phyloP scores from a whole-genome alignment of 2,113 vertebrate genomes.

The Lycocorax pyrrhopterus region DNA sequence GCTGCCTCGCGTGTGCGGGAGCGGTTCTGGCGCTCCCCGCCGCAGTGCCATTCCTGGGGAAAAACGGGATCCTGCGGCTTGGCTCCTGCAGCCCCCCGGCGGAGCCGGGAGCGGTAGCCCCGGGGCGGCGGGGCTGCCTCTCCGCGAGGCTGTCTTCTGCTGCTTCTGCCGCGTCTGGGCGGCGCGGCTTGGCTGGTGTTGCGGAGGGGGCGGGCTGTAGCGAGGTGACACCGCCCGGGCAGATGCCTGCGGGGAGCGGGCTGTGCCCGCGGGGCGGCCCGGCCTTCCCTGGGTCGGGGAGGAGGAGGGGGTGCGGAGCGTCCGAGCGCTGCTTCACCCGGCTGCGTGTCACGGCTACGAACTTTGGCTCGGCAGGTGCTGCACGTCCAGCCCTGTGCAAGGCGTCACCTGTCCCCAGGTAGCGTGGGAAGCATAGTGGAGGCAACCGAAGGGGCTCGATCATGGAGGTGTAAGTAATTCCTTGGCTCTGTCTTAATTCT shows the following conservation, averaged over 20 bases:
- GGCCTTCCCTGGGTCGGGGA: accelerated
- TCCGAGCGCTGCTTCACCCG: neutral
- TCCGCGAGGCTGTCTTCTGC: neutral
- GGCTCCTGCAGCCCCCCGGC: neutral
- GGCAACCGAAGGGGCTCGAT: accelerated
- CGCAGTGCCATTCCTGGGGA: neutral
- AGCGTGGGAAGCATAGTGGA: neutral
- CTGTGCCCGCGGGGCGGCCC: neutral
- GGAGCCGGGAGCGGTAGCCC: neutral
- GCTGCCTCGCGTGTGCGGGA: neutral
- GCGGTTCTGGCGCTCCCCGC: neutral
- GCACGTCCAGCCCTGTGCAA: accelerated
- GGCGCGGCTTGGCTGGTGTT: neutral
- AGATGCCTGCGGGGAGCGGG: accelerated
- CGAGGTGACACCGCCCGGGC: accelerated
- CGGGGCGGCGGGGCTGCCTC: neutral
- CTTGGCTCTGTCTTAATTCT: neutral
- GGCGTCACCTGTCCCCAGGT: accelerated
- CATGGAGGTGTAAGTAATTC: neutral
- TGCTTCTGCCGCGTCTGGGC: neutral
- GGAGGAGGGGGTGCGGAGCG: neutral
- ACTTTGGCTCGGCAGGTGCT: accelerated
- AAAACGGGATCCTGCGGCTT: neutral
- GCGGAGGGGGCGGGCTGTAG: neutral
- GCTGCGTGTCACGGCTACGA: accelerated